Evolutionary conservation across 2,888 invertebrate species (phyloP).

Genomic region (Orchestes rusci): DNA sequence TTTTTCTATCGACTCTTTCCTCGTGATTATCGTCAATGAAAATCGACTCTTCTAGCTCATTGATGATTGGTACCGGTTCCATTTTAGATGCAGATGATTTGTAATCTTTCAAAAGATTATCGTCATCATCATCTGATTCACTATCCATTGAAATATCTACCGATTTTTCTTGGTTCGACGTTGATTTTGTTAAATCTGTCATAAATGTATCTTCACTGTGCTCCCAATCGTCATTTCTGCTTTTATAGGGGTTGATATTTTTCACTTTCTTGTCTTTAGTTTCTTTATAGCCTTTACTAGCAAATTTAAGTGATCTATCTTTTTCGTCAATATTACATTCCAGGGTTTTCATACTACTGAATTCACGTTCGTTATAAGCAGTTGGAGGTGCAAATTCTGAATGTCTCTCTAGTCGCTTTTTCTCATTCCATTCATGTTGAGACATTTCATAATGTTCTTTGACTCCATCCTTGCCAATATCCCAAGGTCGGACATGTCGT

Average conservation of each 20-base stretch:
- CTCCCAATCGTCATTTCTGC: neutral
- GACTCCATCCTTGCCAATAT: conserved; percentile 60
- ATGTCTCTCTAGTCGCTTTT: conserved; percentile 63
- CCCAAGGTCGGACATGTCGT: conserved; percentile 62
- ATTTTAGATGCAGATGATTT: no score
- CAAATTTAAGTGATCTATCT: conserved; percentile 36
- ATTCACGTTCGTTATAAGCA: conserved; percentile 22
- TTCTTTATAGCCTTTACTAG: conserved; percentile 26
- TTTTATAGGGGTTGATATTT: conserved; percentile 11
- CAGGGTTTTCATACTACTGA: conserved; percentile 11
- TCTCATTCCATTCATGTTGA: conserved; percentile 71
- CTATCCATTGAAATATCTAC: conserved; percentile 27
- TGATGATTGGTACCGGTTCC: conserved; percentile 30
- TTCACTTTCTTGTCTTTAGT: neutral
- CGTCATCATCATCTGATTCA: conserved; percentile 26
- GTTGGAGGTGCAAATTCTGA: conserved; percentile 72
- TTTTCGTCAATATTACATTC: conserved; percentile 7
- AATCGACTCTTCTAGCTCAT: conserved; percentile 29
- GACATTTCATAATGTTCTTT: conserved; percentile 53
- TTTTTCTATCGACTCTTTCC: no score
- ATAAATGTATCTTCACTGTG: neutral
- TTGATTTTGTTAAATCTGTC: neutral
- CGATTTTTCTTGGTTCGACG: conserved; percentile 12
- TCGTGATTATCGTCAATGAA: conserved; percentile 3
- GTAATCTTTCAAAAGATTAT: conserved; percentile 27